These are phyloP conservation scores for Hofmannophila pseudospretella DNA, from an alignment of 2,888 invertebrate species.

Conservation along the genomic window DNA sequence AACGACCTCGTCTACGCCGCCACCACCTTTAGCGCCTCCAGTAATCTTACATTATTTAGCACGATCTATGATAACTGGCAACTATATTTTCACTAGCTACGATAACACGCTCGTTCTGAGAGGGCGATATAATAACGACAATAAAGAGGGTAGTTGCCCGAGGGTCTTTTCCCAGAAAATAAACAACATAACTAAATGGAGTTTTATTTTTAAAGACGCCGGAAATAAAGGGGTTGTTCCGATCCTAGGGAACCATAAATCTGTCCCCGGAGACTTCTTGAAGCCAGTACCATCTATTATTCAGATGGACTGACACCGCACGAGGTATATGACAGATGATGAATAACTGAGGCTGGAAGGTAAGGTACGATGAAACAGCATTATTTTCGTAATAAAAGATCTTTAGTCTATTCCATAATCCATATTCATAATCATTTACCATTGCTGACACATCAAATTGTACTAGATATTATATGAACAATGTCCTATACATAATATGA, in stretches of 20 bases:
- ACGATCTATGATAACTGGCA: conserved; percentile 47
- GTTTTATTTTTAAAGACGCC: conserved; percentile 36
- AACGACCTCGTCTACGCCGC: conserved; percentile 44
- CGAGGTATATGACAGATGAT: conserved; percentile 47
- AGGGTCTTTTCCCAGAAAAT: conserved; percentile 11
- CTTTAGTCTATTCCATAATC: no score
- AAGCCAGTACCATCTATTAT: conserved; percentile 49
- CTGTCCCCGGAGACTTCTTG: conserved; percentile 49
- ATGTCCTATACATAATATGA: no score
- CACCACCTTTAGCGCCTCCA: conserved; percentile 43
- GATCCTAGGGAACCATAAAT: conserved; percentile 48
- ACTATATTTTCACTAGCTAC: conserved; percentile 31
- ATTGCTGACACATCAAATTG: no score
- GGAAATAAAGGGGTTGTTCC: conserved; percentile 35
- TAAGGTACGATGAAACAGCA: conserved; percentile 19
- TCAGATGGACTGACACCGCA: conserved; percentile 40
- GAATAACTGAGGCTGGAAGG: conserved; percentile 23
- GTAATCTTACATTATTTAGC: conserved; percentile 55
- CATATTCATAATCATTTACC: no score
- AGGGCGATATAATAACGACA: conserved; percentile 27
- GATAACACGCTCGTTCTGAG: conserved; percentile 27
- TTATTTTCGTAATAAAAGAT: no score
- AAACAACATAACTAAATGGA: conserved; percentile 22
- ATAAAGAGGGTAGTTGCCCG: conserved; percentile 17
- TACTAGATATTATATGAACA: no score